Evolutionary conservation across 2,797 vertebrate genomes (phyloP).

Genomic region (Phrynocephalus guinanensis): DNA sequence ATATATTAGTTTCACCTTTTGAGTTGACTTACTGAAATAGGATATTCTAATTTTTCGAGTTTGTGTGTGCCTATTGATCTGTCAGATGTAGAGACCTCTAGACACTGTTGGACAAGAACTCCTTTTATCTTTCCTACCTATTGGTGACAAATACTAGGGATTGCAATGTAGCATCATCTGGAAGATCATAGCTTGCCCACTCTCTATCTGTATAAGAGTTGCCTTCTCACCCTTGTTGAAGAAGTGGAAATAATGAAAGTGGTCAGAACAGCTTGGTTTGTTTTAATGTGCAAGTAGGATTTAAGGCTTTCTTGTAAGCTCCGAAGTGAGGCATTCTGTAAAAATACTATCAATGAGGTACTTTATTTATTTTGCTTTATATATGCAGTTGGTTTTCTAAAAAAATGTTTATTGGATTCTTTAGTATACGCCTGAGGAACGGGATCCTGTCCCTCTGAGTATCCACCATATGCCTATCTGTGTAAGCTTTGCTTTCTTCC

Average conservation of each 20-base stretch:
- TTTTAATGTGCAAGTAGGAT: neutral
- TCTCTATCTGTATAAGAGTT: too few relatives aligned
- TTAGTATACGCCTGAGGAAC: slow-evolving; percentile 88
- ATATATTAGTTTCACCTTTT: too few relatives aligned
- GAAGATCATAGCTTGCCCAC: too few relatives aligned
- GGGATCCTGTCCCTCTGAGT: slow-evolving; percentile 92
- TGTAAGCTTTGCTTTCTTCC: slow-evolving; percentile 96
- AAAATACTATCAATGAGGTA: neutral
- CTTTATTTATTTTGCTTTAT: neutral
- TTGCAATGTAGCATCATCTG: too few relatives aligned
- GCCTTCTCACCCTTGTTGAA: neutral
- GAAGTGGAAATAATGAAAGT: neutral
- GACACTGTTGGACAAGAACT: too few relatives aligned
- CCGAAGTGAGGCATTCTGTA: neutral
- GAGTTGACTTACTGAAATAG: too few relatives aligned
- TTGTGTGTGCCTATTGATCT: too few relatives aligned
- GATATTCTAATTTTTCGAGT: too few relatives aligned
- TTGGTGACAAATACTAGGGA: too few relatives aligned
- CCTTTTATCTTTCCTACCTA: too few relatives aligned
- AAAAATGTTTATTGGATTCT: slow-evolving; percentile 44
- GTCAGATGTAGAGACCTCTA: too few relatives aligned
- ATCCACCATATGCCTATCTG: slow-evolving; percentile 98
- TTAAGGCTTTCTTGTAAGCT: neutral
- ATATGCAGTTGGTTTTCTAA: neutral
- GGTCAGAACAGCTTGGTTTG: neutral